Evolutionary conservation across 2,113 vertebrate species (phyloP).

Genomic region (Oreochromis niloticus): DNA sequence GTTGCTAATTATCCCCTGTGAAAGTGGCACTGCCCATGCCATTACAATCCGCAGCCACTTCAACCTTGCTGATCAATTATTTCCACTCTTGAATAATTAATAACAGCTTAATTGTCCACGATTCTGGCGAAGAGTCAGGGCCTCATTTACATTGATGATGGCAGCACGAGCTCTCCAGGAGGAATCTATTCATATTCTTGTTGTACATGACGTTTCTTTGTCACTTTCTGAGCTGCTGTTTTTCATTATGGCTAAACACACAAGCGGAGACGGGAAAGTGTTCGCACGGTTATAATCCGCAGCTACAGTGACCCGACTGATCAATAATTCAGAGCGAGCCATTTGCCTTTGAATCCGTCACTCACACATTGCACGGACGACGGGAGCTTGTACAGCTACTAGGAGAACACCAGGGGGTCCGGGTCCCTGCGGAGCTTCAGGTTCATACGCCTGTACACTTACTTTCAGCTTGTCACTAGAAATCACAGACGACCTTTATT

Average conservation of each 20-base stretch:
- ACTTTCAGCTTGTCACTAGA: conserved; percentile 72
- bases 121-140: background rate
- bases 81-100: conserved; percentile 60
- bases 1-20: conserved; percentile 65
- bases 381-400: conserved; percentile 43
- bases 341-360: conserved; percentile 57
- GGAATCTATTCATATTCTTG: background rate
- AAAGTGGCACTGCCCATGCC: conserved; percentile 50
- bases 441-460: conserved; percentile 44
- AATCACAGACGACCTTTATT: conserved; percentile 66
- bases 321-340: conserved; percentile 66
- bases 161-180: background rate
- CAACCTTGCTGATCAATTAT: conserved; percentile 58
- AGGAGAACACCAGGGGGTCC: conserved; percentile 51
- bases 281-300: conserved; percentile 23
- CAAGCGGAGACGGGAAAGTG: background rate
- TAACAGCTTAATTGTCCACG: conserved; percentile 39
- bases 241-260: background rate
- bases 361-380: conserved; percentile 40
- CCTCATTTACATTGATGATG: background rate
- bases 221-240: background rate
- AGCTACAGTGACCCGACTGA: background rate
- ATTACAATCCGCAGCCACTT: conserved; percentile 53
- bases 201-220: background rate
- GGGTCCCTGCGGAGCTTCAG: conserved; percentile 51